These are phyloP conservation scores for Anolis sagrei DNA, from an alignment of 2,113 vertebrate species.

Conservation along the genomic window DNA sequence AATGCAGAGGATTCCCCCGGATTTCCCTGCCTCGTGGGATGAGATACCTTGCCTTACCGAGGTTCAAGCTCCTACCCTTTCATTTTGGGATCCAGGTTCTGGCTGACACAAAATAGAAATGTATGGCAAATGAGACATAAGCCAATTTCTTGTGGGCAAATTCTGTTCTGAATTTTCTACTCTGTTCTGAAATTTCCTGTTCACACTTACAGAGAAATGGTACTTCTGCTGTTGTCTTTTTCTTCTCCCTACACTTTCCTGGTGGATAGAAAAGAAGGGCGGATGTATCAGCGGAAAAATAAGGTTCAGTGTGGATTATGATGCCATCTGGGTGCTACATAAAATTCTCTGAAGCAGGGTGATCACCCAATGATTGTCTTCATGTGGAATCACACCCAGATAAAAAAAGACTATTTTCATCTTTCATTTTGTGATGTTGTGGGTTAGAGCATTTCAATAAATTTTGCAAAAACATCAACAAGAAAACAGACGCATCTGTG, in stretches of 20 bases:
- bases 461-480: conserved; percentile 23
- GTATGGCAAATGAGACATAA: not conserved
- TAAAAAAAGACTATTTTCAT: not conserved
- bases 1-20: too few relatives aligned
- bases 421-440: conserved; percentile 1
- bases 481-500: conserved; percentile 30
- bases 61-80: too few relatives aligned
- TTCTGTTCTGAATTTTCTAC: not conserved
- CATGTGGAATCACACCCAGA: not conserved
- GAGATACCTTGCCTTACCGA: too few relatives aligned
- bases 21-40: too few relatives aligned
- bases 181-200: not conserved
- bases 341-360: not conserved
- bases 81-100: too few relatives aligned
- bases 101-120: not conserved
- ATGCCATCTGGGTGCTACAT: not conserved
- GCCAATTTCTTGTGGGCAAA: not conserved
- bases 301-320: not conserved
- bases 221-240: not conserved
- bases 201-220: not conserved
- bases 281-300: not conserved
- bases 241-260: not conserved
- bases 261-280: not conserved
- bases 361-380: not conserved
- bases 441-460: conserved; percentile 23